Conservation (phyloP, 2,113 vertebrate species). For the Cinclus mexicanus region DNA sequence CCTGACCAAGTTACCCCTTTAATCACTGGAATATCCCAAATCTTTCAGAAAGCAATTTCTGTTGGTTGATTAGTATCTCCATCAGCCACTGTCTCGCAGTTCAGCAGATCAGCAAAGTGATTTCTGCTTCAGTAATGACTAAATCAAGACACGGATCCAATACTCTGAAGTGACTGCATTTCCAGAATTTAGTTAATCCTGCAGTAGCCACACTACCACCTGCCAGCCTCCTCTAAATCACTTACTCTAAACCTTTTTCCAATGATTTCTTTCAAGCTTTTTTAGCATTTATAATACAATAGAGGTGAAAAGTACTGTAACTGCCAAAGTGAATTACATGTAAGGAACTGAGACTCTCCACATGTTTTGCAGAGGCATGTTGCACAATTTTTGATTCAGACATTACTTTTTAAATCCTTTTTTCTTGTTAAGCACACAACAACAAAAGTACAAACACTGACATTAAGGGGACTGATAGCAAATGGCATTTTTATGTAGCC, state of each 20-base stretch:
- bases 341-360: neutral
- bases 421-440: neutral
- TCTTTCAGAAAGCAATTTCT: neutral
- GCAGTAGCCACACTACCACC: neutral
- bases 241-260: conserved; percentile 40
- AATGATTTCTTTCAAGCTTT: conserved; percentile 37
- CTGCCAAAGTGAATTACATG: neutral
- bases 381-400: neutral
- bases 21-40: neutral
- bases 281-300: conserved; percentile 50
- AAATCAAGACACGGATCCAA: conserved; percentile 3
- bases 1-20: neutral
- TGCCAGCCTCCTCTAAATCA: conserved; percentile 46
- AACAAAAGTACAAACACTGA: neutral
- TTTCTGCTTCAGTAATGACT: conserved; percentile 14
- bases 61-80: neutral
- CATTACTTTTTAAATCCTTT: neutral
- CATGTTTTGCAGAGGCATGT: neutral
- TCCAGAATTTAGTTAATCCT: conserved; percentile 36
- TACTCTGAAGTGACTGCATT: neutral
- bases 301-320: neutral
- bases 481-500: neutral
- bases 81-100: neutral
- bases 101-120: neutral
- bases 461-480: neutral